These are phyloP conservation scores for Epirrhoe tristata DNA, from an alignment of 2,888 invertebrate genomes.

Conservation along the genomic window DNA sequence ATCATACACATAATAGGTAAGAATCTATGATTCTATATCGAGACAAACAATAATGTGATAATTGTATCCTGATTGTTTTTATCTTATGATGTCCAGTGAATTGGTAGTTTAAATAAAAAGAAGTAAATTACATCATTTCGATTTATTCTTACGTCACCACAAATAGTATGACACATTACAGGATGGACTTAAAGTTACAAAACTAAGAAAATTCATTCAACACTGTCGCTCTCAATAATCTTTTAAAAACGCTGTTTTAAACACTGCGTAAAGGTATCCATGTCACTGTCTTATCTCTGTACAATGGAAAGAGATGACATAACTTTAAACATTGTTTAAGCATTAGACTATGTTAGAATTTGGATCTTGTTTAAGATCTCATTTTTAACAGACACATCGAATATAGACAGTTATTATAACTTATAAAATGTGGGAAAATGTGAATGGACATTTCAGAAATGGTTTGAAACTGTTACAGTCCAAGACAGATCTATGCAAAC, in stretches of 20 bases:
- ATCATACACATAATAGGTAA: too few relatives aligned
- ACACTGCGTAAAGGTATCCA: neutral
- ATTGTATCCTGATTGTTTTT: too few relatives aligned
- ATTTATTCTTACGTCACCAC: constrained; percentile 79
- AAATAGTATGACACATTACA: constrained; percentile 77
- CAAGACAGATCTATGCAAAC: too few relatives aligned
- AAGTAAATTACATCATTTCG: constrained; percentile 51
- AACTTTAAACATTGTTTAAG: neutral
- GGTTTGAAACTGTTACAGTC: too few relatives aligned
- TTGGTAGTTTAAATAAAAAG: constrained; percentile 36
- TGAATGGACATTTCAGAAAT: too few relatives aligned
- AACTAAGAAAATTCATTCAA: constrained; percentile 61
- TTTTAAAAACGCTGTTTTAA: too few relatives aligned
- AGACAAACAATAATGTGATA: too few relatives aligned
- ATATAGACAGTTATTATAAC: neutral
- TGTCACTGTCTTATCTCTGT: neutral
- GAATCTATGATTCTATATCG: too few relatives aligned
- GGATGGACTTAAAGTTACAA: constrained; percentile 71
- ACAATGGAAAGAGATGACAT: constrained; percentile 1
- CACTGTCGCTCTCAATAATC: constrained; percentile 26
- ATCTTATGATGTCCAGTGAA: neutral
- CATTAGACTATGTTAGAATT: too few relatives aligned
- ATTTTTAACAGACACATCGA: neutral
- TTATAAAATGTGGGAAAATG: too few relatives aligned
- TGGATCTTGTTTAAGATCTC: too few relatives aligned